phyloP scores from a whole-genome alignment of 2,113 vertebrate species.

The Thermophis baileyi region DNA sequence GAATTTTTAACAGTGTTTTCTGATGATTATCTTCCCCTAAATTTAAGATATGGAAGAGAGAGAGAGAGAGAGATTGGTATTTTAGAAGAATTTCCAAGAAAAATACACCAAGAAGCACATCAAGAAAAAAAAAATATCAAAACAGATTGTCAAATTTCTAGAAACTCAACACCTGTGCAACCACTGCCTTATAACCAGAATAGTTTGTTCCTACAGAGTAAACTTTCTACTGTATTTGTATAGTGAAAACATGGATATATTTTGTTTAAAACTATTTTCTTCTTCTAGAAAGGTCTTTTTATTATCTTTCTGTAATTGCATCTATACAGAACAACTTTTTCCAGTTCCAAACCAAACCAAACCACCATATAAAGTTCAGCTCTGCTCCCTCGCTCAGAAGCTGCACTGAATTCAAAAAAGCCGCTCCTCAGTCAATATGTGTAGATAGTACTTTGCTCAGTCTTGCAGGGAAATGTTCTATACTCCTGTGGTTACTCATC shows the following conservation, averaged over 20 bases:
- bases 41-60: neutral
- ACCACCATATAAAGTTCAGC: neutral
- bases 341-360: neutral
- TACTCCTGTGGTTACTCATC: neutral
- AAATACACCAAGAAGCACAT: neutral
- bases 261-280: neutral
- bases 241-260: neutral
- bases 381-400: neutral
- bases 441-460: neutral
- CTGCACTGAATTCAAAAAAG: neutral
- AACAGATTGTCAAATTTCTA: slow-evolving; percentile 22
- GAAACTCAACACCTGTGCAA: slow-evolving; percentile 12
- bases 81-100: neutral
- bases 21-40: neutral
- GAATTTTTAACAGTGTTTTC: neutral
- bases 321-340: neutral
- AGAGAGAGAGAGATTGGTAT: neutral
- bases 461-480: neutral
- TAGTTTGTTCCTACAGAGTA: slow-evolving; percentile 20
- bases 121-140: slow-evolving; percentile 23
- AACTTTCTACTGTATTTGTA: slow-evolving; percentile 36
- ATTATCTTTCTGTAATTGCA: neutral
- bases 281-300: slow-evolving; percentile 31
- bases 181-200: slow-evolving; percentile 32
- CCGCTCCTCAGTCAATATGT: neutral